A percentile compares a stretch with the other conserved stretches of the same genome.
Evolutionary conservation across 2,888 invertebrate species (phyloP).

Genomic region (Callinectes sapidus): DNA sequence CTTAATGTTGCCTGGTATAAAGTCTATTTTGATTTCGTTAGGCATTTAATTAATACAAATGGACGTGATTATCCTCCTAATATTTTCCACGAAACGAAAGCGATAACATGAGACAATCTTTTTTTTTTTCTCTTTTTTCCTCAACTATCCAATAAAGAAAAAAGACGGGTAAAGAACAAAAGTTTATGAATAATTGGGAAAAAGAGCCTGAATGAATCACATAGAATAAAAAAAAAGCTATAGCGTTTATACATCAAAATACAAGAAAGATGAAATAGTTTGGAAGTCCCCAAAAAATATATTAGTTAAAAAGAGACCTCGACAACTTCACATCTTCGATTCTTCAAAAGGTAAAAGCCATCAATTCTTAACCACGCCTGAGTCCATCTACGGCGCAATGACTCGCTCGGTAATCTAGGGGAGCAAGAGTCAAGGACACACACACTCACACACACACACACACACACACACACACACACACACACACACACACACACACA

Average conservation of each 20-base stretch:
- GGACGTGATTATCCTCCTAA: not conserved
- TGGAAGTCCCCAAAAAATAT: not conserved
- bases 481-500: constrained; percentile 23
- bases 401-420: not conserved
- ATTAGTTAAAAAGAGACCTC: not conserved
- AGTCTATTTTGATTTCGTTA: too few relatives aligned
- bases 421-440: constrained; percentile 15
- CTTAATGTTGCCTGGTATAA: too few relatives aligned
- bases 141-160: too few relatives aligned
- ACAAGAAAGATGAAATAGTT: not conserved
- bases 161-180: too few relatives aligned
- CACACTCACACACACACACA: constrained; percentile 10
- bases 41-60: too few relatives aligned
- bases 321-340: not conserved
- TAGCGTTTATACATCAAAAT: not conserved
- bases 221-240: not conserved
- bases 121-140: too few relatives aligned
- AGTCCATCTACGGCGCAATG: constrained; percentile 2
- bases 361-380: not conserved
- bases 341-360: not conserved
- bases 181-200: too few relatives aligned
- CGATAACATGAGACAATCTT: too few relatives aligned
- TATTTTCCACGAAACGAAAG: not conserved
- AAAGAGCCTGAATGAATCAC: too few relatives aligned
- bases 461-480: constrained; percentile 26